Evolutionary conservation across 2,113 vertebrate species (phyloP), one percentile per base, ranked within the genome.

Genomic region (Xiphophorus maculatus): DNA sequence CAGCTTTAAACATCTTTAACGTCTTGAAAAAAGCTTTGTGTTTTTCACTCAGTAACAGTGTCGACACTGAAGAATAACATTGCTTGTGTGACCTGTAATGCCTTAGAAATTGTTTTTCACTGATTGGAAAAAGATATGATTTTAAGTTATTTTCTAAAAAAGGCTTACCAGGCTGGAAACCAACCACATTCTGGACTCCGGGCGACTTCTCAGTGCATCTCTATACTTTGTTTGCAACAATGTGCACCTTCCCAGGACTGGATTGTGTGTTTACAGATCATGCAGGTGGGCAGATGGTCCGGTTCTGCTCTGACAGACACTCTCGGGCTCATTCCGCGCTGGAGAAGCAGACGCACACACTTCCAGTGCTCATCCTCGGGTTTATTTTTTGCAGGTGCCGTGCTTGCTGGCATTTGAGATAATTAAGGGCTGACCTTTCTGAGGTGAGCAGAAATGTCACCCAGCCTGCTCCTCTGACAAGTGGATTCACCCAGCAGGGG

Each of bases 381-480:
- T 79, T 90, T 89, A 80, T 91, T 84, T 89, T 91, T 85, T 87
- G 84, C 90, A 92, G 89, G 90, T 93, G 88, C 82, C 71, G 73
- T 79, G 80, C 85, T 89, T 86, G 85, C 81, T 92, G 92, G 90
- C 92, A 93, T 94, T 94, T 94, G 80, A 88, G 91, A 92, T 93
- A 87, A 93, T 94, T 92, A 93, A 89, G 90, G 87, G 78, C 68
- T 93, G 93, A 94, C 92, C 93, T 94, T 94, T 93, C 83, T 84
- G 83, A 88, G 84, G 91, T 89, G 90, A 92, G 84, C 86, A 90
- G 81, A 93, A 93, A 94, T 94, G 92, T 93, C 93, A 92, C 89
- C 73, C 75, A 35, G 83, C 71, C 89, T 35, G 83, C 84, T 84
- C 67, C 69, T 60, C 86, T 86, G 85, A 90, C 91, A 90, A 92